Conservation (phyloP, 2,888 invertebrate genomes). For the Apeira syringaria region DNA sequence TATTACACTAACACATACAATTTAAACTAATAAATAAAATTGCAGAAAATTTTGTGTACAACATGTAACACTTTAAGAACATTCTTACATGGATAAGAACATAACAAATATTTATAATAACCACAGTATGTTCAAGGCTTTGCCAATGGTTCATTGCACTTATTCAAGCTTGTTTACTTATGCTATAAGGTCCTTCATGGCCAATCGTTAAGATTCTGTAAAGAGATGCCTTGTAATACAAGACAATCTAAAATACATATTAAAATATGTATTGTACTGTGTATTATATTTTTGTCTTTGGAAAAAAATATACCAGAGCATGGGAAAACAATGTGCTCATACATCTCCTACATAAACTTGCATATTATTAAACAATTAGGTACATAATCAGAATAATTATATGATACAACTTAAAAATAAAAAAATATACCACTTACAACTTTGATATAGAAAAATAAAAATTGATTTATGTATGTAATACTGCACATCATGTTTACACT, state of each 20-base stretch:
- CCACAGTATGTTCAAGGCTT: slow-evolving; percentile 70
- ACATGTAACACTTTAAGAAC: slow-evolving; percentile 71
- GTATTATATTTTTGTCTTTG: slow-evolving; percentile 32
- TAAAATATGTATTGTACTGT: slow-evolving; percentile 33
- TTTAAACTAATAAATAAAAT: slow-evolving; percentile 52
- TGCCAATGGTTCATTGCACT: slow-evolving; percentile 78
- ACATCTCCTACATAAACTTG: slow-evolving; percentile 51
- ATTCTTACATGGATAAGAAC: slow-evolving; percentile 40
- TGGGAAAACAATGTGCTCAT: slow-evolving; percentile 37
- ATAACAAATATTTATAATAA: slow-evolving; percentile 60
- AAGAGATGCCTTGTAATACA: slow-evolving; percentile 27
- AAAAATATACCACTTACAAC: slow-evolving; percentile 72
- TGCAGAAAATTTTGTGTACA: slow-evolving; percentile 67
- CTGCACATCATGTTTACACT: slow-evolving; percentile 76
- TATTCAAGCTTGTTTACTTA: slow-evolving; percentile 47
- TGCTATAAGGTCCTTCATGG: slow-evolving; percentile 29
- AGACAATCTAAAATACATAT: slow-evolving; percentile 33
- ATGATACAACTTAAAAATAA: slow-evolving; percentile 60
- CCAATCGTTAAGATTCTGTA: slow-evolving; percentile 30
- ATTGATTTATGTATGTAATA: slow-evolving; percentile 71
- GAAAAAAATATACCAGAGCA: slow-evolving; percentile 31
- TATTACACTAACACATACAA: slow-evolving; percentile 42
- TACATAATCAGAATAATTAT: slow-evolving; percentile 46
- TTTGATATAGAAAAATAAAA: slow-evolving; percentile 74
- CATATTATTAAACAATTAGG: slow-evolving; percentile 43